Conservation (phyloP, 64 coral and sea anemone species). For the Dendrophyllia cribrosa region DNA sequence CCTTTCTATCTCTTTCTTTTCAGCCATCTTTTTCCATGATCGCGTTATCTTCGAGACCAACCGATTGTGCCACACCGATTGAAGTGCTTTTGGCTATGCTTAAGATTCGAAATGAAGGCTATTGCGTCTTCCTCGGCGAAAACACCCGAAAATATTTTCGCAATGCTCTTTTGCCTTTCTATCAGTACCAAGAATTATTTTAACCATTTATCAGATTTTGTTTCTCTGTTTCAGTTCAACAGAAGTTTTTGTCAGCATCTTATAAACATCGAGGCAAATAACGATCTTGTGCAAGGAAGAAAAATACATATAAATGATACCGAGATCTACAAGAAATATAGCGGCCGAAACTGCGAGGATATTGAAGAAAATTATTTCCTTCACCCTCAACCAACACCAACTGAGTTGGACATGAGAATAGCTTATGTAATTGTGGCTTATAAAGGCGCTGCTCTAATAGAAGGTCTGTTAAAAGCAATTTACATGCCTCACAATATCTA, state of each 20-base stretch:
- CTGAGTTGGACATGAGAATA: constrained; percentile 41
- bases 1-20: too few species aligned
- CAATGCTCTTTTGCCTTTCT: too few species aligned
- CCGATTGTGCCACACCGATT: too few species aligned
- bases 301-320: not conserved
- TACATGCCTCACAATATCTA: constrained; percentile 69
- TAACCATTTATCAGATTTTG: too few species aligned
- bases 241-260: not conserved
- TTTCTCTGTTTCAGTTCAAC: not conserved
- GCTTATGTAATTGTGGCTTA: constrained; percentile 49
- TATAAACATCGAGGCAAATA: not conserved
- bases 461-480: constrained; percentile 47
- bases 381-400: not conserved
- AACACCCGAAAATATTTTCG: too few species aligned
- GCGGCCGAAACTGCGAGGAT: not conserved
- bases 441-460: constrained; percentile 21
- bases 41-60: too few species aligned
- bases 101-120: too few species aligned
- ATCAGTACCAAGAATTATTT: too few species aligned
- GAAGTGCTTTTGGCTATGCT: too few species aligned
- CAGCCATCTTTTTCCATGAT: too few species aligned
- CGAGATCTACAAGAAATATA: not conserved
- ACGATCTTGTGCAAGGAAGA: not conserved
- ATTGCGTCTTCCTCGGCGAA: too few species aligned
- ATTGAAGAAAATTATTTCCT: not conserved